Percentiles rank a stretch among this genome's conserved stretches.
Conservation (phyloP, 1,140 invertebrate species). For the Medauroidea extradentata region DNA sequence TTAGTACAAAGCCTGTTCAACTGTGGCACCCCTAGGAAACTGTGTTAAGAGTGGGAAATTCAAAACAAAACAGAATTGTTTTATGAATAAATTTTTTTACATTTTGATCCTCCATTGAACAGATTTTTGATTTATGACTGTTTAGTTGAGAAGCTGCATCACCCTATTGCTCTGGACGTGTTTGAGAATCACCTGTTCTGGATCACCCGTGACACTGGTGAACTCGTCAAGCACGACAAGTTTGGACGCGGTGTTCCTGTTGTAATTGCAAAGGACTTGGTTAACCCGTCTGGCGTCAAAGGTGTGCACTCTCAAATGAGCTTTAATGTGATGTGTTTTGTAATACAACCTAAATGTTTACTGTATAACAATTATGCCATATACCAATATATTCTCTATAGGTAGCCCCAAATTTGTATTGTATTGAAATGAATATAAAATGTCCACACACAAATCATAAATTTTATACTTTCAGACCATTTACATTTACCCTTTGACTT, state of each 20-base stretch:
- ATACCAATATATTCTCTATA: neutral
- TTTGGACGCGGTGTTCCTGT: slow-evolving; percentile 92
- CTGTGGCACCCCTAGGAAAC: no score
- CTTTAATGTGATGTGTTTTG: no score
- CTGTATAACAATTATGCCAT: neutral
- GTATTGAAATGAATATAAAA: neutral
- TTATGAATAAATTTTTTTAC: neutral
- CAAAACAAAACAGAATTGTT: neutral
- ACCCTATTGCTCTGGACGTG: slow-evolving; percentile 84
- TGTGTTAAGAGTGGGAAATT: neutral
- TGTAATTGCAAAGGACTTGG: slow-evolving; percentile 69
- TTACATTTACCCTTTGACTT: no score
- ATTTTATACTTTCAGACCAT: no score
- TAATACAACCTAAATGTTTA: neutral
- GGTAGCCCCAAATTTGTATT: neutral
- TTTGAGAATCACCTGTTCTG: slow-evolving; percentile 91
- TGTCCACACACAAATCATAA: neutral
- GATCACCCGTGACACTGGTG: slow-evolving; percentile 77
- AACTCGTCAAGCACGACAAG: slow-evolving; percentile 86
- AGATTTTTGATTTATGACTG: neutral
- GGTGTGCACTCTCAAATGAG: slow-evolving; percentile 42
- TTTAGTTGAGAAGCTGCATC: slow-evolving; percentile 56
- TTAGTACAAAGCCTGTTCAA: no score
- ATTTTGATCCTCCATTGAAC: neutral
- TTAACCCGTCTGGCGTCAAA: slow-evolving; percentile 81